Conservation (phyloP, 2,113 vertebrate species). For the Nerophis ophidion region DNA sequence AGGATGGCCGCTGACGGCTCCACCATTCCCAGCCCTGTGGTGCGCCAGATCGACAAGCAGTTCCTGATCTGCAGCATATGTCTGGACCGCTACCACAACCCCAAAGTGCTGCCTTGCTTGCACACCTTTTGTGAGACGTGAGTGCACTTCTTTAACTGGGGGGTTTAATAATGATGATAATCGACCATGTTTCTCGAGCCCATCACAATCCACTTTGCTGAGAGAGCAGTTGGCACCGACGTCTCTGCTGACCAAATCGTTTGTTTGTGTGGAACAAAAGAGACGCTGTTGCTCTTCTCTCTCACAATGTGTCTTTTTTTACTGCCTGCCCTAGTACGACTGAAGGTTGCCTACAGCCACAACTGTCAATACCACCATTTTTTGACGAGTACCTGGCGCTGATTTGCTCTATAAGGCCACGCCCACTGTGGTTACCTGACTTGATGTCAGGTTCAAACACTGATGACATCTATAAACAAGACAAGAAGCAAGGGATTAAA, state of each 20-base stretch:
- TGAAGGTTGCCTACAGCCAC: too few species aligned
- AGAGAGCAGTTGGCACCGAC: slow-evolving; percentile 3
- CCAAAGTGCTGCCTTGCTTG: slow-evolving; percentile 96
- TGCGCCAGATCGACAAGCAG: slow-evolving; percentile 98
- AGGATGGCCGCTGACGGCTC: slow-evolving; percentile 97
- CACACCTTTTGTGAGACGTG: slow-evolving; percentile 79
- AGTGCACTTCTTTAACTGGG: slow-evolving; percentile 19
- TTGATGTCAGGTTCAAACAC: too few species aligned
- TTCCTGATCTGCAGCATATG: slow-evolving; percentile 99
- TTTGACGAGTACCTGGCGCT: too few species aligned
- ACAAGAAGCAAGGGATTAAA: too few species aligned
- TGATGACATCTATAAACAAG: too few species aligned
- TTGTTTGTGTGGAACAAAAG: slow-evolving; percentile 43
- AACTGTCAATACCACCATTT: too few species aligned
- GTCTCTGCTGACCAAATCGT: slow-evolving; percentile 11
- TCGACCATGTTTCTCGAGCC: too few species aligned
- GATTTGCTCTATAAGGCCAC: too few species aligned
- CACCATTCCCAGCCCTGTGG: slow-evolving; percentile 92
- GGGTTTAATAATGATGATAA: too few species aligned
- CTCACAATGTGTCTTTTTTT: too few species aligned
- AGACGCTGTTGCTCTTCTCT: slow-evolving; percentile 5
- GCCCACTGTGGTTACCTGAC: too few species aligned
- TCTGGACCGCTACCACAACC: slow-evolving; percentile 96
- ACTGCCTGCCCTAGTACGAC: too few species aligned
- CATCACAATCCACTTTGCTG: neutral